These are phyloP conservation scores for Limnephilus rhombicus DNA, from an alignment of 2,888 invertebrate genomes.

Conservation along the genomic window DNA sequence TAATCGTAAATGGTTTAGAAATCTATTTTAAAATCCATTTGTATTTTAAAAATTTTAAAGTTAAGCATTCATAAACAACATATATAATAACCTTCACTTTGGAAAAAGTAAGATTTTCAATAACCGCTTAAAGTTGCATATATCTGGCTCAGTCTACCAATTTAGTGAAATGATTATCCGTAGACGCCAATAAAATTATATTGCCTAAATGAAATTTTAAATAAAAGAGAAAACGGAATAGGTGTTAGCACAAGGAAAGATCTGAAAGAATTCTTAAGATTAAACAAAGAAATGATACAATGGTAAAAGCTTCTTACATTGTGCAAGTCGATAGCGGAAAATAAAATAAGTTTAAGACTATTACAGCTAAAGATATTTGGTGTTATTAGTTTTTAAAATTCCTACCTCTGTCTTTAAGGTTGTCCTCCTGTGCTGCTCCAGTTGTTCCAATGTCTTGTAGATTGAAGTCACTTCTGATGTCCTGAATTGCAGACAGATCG, in stretches of 20 bases:
- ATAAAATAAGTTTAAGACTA: background rate
- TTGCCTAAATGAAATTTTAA: background rate
- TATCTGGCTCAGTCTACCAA: background rate
- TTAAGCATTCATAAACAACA: background rate
- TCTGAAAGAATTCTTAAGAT: background rate
- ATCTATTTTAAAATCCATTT: background rate
- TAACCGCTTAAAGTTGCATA: background rate
- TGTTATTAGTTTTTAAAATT: background rate
- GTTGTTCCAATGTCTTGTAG: constrained; percentile 79
- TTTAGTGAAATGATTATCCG: background rate
- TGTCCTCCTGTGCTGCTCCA: constrained; percentile 69
- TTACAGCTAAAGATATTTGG: too few species aligned
- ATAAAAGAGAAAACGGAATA: background rate
- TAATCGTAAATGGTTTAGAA: background rate
- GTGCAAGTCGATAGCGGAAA: background rate
- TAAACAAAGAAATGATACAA: background rate
- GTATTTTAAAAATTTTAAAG: background rate
- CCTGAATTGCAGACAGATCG: constrained; percentile 76
- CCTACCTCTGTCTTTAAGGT: constrained; percentile 54
- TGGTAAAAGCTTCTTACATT: background rate
- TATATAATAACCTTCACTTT: too few species aligned
- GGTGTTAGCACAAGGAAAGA: background rate
- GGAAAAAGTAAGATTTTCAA: background rate
- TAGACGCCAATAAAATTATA: background rate
- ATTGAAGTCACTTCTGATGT: constrained; percentile 78